These are phyloP conservation scores for Wiebesia pumilae DNA, from an alignment of 1,140 invertebrate species.

Conservation along the genomic window DNA sequence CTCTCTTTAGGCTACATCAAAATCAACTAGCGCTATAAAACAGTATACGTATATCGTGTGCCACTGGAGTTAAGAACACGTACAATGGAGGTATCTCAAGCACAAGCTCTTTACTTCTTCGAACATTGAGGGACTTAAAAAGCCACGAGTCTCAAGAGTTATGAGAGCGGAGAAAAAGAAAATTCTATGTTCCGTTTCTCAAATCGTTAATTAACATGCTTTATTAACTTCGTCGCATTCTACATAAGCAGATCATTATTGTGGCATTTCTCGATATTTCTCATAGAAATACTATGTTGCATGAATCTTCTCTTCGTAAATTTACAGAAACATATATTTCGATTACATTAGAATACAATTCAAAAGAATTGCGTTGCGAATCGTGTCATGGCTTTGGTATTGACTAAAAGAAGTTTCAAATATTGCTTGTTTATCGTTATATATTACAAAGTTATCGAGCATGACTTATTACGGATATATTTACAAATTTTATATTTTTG, in stretches of 20 bases:
- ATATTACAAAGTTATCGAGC: too few relatives aligned
- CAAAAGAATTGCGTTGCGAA: too few relatives aligned
- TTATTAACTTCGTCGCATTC: background rate
- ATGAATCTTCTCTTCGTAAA: too few relatives aligned
- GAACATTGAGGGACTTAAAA: background rate
- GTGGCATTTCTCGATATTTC: background rate
- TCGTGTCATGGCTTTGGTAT: too few relatives aligned
- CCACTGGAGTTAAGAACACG: background rate
- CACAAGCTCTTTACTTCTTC: background rate
- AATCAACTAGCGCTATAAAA: conserved; percentile 38
- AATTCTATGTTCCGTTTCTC: background rate
- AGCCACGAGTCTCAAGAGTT: conserved; percentile 23
- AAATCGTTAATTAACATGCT: background rate
- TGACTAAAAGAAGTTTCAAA: too few relatives aligned
- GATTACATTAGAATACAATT: too few relatives aligned
- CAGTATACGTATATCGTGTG: conserved; percentile 38
- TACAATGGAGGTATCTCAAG: background rate
- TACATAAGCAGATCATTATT: background rate
- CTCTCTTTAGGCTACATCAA: background rate
- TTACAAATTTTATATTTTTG: too few relatives aligned
- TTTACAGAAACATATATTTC: too few relatives aligned
- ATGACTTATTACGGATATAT: too few relatives aligned
- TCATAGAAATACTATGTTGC: too few relatives aligned
- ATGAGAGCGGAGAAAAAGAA: background rate
- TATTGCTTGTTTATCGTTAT: too few relatives aligned